These are phyloP conservation scores for Ectropis grisescens DNA, from an alignment of 1,140 invertebrate species.

Conservation along the genomic window DNA sequence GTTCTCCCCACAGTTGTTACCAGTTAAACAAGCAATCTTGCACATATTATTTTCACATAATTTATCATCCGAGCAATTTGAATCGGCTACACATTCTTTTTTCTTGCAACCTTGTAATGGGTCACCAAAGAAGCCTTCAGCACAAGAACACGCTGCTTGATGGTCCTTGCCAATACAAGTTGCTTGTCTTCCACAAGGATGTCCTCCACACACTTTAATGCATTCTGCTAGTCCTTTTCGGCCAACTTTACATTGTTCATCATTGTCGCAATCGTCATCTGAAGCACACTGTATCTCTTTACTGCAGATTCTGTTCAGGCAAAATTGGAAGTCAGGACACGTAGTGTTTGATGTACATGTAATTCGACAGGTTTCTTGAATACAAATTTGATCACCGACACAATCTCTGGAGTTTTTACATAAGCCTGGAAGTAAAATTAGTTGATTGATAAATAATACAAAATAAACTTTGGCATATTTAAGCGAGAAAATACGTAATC, in stretches of 20 bases:
- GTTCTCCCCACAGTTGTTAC: slow-evolving; percentile 87
- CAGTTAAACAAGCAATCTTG: slow-evolving; percentile 84
- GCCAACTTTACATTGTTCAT: slow-evolving; percentile 52
- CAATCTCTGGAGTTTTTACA: slow-evolving; percentile 85
- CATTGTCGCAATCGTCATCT: slow-evolving; percentile 77
- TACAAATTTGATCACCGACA: slow-evolving; percentile 84
- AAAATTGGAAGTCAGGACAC: slow-evolving; percentile 86
- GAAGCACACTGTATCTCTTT: slow-evolving; percentile 81
- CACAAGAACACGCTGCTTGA: slow-evolving; percentile 81
- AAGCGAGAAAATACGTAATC: too few relatives aligned
- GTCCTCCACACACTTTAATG: slow-evolving; percentile 76
- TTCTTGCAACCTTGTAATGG: slow-evolving; percentile 81
- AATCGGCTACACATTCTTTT: slow-evolving; percentile 80
- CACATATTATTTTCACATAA: slow-evolving; percentile 85
- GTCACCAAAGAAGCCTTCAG: slow-evolving; percentile 83
- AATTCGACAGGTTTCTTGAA: slow-evolving; percentile 83
- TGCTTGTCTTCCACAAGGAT: slow-evolving; percentile 86
- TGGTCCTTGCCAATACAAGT: slow-evolving; percentile 80
- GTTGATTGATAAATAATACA: not conserved
- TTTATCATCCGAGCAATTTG: slow-evolving; percentile 85
- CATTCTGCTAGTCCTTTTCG: slow-evolving; percentile 83
- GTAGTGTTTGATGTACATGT: slow-evolving; percentile 82
- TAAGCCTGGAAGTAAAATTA: slow-evolving; percentile 63
- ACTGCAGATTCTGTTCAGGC: slow-evolving; percentile 84
- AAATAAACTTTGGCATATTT: too few relatives aligned